Evolutionary conservation across 2,797 vertebrate species (phyloP).

Genomic region (Antennarius maculatus): DNA sequence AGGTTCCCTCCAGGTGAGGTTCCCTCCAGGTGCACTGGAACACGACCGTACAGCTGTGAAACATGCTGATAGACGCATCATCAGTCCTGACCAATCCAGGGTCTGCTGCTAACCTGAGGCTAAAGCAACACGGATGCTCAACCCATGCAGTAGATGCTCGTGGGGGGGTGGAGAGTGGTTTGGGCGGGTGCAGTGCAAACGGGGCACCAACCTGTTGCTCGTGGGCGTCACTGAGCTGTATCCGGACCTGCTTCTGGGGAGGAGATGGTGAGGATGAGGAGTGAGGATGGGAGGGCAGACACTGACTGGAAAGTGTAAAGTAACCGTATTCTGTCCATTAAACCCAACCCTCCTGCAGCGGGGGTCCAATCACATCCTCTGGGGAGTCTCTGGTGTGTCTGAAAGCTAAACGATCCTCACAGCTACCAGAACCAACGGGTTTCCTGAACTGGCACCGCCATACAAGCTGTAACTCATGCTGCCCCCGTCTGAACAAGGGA

Average conservation of each 20-base stretch:
- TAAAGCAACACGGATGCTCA: conserved; percentile 39
- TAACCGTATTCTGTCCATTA: not conserved
- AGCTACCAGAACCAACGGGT: not conserved
- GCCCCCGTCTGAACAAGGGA: too few species aligned
- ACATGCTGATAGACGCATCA: conserved; percentile 35
- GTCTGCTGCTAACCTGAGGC: conserved; percentile 41
- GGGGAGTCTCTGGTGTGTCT: not conserved
- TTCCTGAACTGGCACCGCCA: too few species aligned
- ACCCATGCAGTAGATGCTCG: conserved; percentile 70
- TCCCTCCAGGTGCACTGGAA: not conserved
- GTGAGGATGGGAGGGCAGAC: conserved; percentile 31
- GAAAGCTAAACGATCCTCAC: not conserved
- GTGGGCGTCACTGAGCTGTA: conserved; percentile 79
- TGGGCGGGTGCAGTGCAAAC: conserved; percentile 21
- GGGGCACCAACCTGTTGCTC: conserved; percentile 80
- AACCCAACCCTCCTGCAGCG: not conserved
- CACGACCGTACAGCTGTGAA: not conserved
- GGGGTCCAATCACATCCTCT: not conserved
- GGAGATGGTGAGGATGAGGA: conserved; percentile 63
- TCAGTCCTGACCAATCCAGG: conserved; percentile 15
- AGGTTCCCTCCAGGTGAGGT: not conserved
- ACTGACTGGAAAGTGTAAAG: conserved; percentile 9
- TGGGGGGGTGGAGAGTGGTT: not conserved
- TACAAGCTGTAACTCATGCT: too few species aligned
- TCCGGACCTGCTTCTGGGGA: conserved; percentile 85